A percentile compares a stretch with the other conserved stretches of the same genome.
phyloP scores from a whole-genome alignment of 2,888 invertebrate species.

The Chymomyza procnemis region DNA sequence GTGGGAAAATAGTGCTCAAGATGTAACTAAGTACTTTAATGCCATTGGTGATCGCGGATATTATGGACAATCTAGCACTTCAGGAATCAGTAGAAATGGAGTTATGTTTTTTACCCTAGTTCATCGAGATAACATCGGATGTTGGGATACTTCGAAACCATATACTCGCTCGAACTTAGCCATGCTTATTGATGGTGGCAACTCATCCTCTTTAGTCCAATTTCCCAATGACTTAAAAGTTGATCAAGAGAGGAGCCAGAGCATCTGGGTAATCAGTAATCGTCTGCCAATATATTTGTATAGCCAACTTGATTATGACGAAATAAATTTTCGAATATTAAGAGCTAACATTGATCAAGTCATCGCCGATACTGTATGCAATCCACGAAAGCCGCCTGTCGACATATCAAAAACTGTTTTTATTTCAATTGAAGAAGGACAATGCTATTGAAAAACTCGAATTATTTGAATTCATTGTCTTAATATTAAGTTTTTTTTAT shows the following conservation, averaged over 20 bases:
- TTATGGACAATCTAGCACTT: conserved; percentile 86
- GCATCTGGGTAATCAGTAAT: conserved; percentile 88
- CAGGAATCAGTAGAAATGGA: conserved; percentile 84
- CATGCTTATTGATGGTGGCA: conserved; percentile 29
- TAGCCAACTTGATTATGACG: conserved; percentile 81
- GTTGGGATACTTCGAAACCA: conserved; percentile 88
- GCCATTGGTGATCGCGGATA: conserved; percentile 80
- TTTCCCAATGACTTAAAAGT: conserved; percentile 91
- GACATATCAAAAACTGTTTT: conserved; percentile 20
- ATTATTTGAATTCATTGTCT: neutral
- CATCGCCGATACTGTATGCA: conserved; percentile 84
- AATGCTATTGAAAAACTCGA: conserved; percentile 45
- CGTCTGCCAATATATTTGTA: conserved; percentile 86
- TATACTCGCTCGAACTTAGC: conserved; percentile 83
- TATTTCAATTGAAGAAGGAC: conserved; percentile 52
- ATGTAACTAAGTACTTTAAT: conserved; percentile 70
- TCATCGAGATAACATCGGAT: conserved; percentile 86
- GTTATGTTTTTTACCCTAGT: conserved; percentile 90
- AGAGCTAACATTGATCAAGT: conserved; percentile 83
- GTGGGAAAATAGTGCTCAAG: conserved; percentile 75
- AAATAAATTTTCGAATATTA: conserved; percentile 87
- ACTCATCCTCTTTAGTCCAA: conserved; percentile 81
- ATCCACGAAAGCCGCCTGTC: conserved; percentile 78
- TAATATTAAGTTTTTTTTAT: no score
- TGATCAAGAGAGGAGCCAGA: conserved; percentile 83